These are phyloP conservation scores for Mystacornis crossleyi DNA, from an alignment of 2,113 vertebrate genomes.

Conservation along the genomic window DNA sequence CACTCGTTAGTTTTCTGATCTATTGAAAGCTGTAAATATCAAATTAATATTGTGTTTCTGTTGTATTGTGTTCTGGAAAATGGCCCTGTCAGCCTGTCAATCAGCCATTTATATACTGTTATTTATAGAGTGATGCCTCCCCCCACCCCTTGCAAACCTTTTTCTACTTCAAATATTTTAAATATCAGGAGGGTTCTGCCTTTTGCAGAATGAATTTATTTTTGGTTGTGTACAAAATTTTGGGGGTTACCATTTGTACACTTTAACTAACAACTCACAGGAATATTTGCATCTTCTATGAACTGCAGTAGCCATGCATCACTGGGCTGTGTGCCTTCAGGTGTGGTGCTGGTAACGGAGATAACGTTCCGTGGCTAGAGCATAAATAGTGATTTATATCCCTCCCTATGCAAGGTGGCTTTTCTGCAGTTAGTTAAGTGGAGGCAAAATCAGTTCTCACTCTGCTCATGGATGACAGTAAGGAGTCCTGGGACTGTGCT, in stretches of 20 bases:
- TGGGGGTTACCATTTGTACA: neutral
- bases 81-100: neutral
- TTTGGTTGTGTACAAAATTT: neutral
- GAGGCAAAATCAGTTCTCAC: neutral
- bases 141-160: neutral
- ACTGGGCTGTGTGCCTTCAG: neutral
- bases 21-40: conserved; percentile 1
- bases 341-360: neutral
- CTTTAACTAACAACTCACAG: neutral
- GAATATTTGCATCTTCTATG: neutral
- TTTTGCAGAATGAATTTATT: neutral
- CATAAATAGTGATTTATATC: neutral
- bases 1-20: neutral
- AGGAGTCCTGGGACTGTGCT: neutral
- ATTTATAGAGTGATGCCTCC: neutral
- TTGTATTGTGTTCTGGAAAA: neutral
- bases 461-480: neutral
- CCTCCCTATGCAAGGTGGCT: neutral
- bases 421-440: neutral
- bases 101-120: neutral
- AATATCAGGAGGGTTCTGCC: neutral
- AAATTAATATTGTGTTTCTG: neutral
- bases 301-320: neutral
- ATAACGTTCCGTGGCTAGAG: neutral
- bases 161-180: neutral